These are phyloP conservation scores for Eulithis prunata DNA, from an alignment of 2,888 invertebrate species.

Conservation along the genomic window DNA sequence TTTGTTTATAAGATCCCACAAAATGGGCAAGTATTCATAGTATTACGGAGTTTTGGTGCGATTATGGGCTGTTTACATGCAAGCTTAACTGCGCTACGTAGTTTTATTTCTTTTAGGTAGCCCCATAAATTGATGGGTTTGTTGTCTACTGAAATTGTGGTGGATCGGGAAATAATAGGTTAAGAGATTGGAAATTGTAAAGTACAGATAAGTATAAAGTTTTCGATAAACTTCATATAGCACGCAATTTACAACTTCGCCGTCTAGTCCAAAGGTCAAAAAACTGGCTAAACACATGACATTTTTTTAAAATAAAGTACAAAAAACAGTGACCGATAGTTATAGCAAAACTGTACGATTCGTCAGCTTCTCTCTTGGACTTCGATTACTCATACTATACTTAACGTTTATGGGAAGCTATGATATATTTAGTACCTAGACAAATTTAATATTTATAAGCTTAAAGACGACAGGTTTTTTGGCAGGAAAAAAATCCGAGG, in stretches of 20 bases:
- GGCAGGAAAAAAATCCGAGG: too few species aligned
- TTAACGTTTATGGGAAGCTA: too few species aligned
- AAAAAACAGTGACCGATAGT: too few species aligned
- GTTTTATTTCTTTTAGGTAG: slow-evolving; percentile 42
- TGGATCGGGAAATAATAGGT: slow-evolving; percentile 28
- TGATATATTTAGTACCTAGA: too few species aligned
- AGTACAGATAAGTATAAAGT: neutral
- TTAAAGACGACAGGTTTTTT: too few species aligned
- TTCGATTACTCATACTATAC: too few species aligned
- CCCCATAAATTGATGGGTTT: slow-evolving; percentile 36
- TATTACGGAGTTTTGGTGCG: slow-evolving; percentile 63
- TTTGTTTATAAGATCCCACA: slow-evolving; percentile 69
- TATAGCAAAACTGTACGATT: too few species aligned
- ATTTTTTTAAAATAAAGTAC: too few species aligned
- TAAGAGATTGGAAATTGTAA: slow-evolving; percentile 28
- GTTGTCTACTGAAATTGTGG: slow-evolving; percentile 30
- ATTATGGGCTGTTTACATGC: slow-evolving; percentile 80
- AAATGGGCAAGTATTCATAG: slow-evolving; percentile 75
- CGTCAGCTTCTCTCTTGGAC: too few species aligned
- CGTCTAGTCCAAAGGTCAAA: too few species aligned
- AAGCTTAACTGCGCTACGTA: slow-evolving; percentile 50
- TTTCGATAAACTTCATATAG: neutral
- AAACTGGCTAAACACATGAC: too few species aligned
- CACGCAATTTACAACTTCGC: neutral
- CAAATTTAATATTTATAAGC: too few species aligned